A percentile compares a stretch with the other conserved stretches of the same genome.
phyloP scores from a whole-genome alignment of 2,113 vertebrate species.

The Pseudopipra pipra region DNA sequence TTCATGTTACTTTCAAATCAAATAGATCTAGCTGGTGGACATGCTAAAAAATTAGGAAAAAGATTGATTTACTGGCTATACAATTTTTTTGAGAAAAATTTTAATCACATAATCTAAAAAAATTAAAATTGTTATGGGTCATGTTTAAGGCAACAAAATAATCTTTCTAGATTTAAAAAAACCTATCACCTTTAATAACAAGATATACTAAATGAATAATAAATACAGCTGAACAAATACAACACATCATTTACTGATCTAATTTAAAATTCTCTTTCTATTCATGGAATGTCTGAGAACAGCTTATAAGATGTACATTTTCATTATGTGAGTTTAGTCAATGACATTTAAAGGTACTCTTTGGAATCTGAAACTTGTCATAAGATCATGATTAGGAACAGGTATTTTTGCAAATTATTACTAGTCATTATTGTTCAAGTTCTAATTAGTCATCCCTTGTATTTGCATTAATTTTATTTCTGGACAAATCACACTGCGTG shows the following conservation, averaged over 20 bases:
- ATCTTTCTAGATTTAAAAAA: background rate
- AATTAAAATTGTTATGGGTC: background rate
- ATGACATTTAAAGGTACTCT: background rate
- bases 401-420: constrained; percentile 11
- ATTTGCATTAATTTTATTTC: background rate
- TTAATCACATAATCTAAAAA: background rate
- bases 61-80: background rate
- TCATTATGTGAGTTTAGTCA: background rate
- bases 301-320: background rate
- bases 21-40: background rate
- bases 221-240: background rate
- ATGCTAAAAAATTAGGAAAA: background rate
- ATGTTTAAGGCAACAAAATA: background rate
- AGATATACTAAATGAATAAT: background rate
- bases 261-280: background rate
- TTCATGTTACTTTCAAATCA: background rate
- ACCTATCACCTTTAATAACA: background rate
- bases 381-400: background rate
- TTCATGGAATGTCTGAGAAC: background rate
- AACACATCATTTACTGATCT: background rate
- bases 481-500: background rate
- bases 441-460: background rate
- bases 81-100: background rate
- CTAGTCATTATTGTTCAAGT: background rate
- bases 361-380: background rate